Percentiles rank a stretch among this genome's conserved stretches.
Evolutionary conservation across 2,888 invertebrate genomes (phyloP).

Genomic region (Iselma pallidipennis): DNA sequence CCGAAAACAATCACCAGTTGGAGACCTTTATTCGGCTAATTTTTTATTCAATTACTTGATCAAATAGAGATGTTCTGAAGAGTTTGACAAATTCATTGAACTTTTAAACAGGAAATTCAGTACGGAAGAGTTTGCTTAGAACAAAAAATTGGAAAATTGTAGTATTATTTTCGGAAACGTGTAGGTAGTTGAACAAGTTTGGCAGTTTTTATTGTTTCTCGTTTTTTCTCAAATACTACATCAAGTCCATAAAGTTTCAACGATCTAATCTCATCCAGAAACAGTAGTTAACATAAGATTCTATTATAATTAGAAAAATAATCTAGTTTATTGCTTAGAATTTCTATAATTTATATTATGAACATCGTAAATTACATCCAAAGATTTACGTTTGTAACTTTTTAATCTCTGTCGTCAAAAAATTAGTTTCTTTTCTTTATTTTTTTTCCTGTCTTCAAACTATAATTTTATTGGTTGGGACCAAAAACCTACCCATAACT

Average conservation of each 20-base stretch:
- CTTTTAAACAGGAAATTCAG: no score
- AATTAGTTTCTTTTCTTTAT: neutral
- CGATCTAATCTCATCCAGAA: slow-evolving; percentile 13
- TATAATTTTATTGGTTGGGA: neutral
- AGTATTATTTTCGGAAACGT: no score
- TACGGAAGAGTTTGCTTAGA: no score
- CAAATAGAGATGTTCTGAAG: no score
- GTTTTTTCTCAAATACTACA: no score
- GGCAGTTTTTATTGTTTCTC: no score
- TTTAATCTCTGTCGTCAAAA: neutral
- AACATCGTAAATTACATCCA: neutral
- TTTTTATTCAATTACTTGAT: no score
- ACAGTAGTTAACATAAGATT: slow-evolving; percentile 25
- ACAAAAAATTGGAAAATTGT: no score
- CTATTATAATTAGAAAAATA: slow-evolving; percentile 13
- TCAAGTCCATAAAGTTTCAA: neutral
- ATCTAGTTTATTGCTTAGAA: slow-evolving; percentile 2
- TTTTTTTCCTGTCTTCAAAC: neutral
- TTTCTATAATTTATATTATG: slow-evolving; percentile 5
- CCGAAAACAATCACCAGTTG: neutral
- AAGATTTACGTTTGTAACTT: neutral
- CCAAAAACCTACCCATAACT: neutral
- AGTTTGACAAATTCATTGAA: no score
- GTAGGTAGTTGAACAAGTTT: no score
- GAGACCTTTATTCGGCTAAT: no score